These are phyloP conservation scores for Diceros bicornis DNA, from an alignment of 2,797 vertebrate genomes.

Conservation along the genomic window DNA sequence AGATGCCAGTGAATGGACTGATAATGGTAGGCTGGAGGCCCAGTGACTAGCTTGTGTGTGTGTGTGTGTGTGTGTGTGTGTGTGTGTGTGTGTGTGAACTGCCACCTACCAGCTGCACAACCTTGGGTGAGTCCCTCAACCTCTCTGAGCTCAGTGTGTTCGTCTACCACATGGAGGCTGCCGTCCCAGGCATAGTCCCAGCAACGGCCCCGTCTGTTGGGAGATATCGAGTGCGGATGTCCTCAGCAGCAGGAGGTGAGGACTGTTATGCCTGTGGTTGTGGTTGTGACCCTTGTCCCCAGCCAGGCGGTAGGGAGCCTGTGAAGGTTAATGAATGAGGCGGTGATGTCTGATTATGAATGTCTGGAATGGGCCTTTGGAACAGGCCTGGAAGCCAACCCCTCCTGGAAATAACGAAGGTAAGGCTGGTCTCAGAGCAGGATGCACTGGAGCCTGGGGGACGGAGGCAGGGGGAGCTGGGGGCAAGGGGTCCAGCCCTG, in stretches of 20 bases:
- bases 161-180: not conserved
- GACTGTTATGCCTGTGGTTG: fast-evolving
- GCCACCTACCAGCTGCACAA: not conserved
- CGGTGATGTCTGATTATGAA: not conserved
- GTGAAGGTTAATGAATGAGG: not conserved
- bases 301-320: not conserved
- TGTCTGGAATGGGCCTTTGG: not conserved
- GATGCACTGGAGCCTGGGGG: fast-evolving
- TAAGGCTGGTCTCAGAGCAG: not conserved
- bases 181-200: not conserved
- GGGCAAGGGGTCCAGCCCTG: fast-evolving
- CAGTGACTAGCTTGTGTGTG: not conserved
- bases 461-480: not conserved
- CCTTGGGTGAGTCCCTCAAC: not conserved
- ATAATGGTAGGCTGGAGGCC: not conserved
- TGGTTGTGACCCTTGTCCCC: not conserved
- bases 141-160: not conserved
- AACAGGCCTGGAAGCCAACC: fast-evolving
- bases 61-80: too few species aligned
- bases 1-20: not conserved
- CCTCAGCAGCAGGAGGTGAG: not conserved
- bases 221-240: fast-evolving
- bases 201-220: not conserved
- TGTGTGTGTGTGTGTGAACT: too few species aligned
- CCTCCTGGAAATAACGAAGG: not conserved